Conservation (phyloP, 1,140 invertebrate genomes). For the Helicoverpa armigera region DNA sequence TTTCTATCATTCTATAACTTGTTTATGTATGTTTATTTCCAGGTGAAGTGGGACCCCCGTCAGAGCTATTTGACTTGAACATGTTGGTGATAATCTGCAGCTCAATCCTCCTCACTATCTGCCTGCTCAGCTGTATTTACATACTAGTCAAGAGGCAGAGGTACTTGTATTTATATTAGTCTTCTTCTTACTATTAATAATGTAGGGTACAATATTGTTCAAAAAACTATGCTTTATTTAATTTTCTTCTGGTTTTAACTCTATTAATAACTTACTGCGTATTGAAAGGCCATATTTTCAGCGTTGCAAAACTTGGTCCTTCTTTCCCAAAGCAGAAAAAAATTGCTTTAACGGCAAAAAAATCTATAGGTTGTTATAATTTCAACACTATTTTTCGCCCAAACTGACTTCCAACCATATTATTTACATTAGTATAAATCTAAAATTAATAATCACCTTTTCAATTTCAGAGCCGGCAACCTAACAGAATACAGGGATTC, state of each 20-base stretch:
- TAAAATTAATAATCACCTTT: neutral
- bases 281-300: no score
- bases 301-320: no score
- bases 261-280: neutral
- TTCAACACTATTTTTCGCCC: no score
- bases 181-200: no score
- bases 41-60: constrained; percentile 83
- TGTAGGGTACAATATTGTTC: no score
- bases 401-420: no score
- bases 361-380: no score
- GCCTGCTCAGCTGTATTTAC: constrained; percentile 77
- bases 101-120: constrained; percentile 78
- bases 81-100: constrained; percentile 83
- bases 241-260: neutral
- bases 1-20: no score
- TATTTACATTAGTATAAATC: no score
- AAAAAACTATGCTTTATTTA: no score
- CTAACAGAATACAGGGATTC: constrained; percentile 77
- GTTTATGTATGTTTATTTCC: constrained; percentile 49
- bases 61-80: constrained; percentile 80
- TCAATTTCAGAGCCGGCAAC: constrained; percentile 60
- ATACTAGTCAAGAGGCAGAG: constrained; percentile 82
- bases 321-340: no score
- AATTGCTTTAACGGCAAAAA: no score
- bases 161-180: constrained; percentile 59